These are phyloP conservation scores for Gyps fulvus DNA, from an alignment of 2,113 vertebrate genomes.

Conservation along the genomic window DNA sequence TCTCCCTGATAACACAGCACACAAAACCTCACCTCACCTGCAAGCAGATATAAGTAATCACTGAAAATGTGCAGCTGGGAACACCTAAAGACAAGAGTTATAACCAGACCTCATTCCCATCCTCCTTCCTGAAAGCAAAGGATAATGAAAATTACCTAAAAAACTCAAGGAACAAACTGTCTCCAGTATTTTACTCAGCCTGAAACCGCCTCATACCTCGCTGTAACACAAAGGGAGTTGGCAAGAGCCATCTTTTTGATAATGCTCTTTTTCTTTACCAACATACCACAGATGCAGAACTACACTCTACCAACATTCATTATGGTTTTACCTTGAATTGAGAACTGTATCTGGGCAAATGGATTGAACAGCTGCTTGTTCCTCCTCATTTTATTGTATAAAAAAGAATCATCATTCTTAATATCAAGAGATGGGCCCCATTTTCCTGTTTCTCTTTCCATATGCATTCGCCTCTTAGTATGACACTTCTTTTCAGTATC, in stretches of 20 bases:
- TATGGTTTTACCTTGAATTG: background rate
- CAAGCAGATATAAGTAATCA: background rate
- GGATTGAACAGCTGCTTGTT: background rate
- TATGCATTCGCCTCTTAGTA: background rate
- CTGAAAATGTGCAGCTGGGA: background rate
- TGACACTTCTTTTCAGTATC: background rate
- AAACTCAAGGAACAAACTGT: background rate
- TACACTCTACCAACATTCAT: background rate
- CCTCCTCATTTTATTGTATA: background rate
- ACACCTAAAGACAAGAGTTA: background rate
- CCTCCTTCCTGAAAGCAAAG: background rate
- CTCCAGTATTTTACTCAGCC: background rate
- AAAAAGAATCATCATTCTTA: background rate
- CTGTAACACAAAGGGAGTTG: background rate
- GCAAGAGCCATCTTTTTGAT: background rate
- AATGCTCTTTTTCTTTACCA: background rate
- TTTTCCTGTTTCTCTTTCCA: background rate
- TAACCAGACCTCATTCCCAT: background rate
- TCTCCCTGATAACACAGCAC: background rate
- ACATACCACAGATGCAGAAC: background rate
- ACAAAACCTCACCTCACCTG: background rate
- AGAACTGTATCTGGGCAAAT: background rate
- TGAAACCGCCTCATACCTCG: background rate
- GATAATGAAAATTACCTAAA: background rate
- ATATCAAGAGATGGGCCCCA: background rate